These are phyloP conservation scores for Ornithoptera priamus DNA, from an alignment of 2,888 invertebrate genomes.

Conservation along the genomic window DNA sequence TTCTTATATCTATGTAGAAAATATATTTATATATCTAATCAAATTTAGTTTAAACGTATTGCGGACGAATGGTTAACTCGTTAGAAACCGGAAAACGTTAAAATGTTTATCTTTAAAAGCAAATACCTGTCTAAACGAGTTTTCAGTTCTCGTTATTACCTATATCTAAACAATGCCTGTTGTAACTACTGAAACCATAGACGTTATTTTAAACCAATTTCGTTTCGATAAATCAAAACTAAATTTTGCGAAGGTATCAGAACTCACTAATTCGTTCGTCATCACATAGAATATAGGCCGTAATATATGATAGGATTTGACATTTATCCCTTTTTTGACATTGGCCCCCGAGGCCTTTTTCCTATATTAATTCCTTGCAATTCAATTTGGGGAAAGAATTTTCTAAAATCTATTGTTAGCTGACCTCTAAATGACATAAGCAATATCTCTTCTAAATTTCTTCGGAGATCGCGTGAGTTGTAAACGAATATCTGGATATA, in stretches of 20 bases:
- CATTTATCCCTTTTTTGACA: too few relatives aligned
- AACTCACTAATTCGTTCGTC: not conserved
- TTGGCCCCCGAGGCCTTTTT: too few relatives aligned
- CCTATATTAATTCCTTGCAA: not conserved
- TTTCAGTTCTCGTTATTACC: constrained; percentile 16
- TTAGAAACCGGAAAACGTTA: constrained; percentile 25
- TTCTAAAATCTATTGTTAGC: too few relatives aligned
- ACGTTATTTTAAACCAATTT: not conserved
- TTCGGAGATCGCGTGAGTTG: too few relatives aligned
- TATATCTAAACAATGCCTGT: not conserved
- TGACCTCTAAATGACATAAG: too few relatives aligned
- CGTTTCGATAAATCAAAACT: too few relatives aligned
- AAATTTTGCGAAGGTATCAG: not conserved
- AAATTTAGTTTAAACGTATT: not conserved
- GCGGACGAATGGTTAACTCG: constrained; percentile 13
- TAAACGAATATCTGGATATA: too few relatives aligned
- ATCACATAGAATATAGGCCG: too few relatives aligned
- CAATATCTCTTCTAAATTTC: too few relatives aligned
- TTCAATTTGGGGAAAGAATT: too few relatives aligned
- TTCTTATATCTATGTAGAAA: not conserved
- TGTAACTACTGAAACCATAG: not conserved
- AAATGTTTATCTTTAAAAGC: constrained; percentile 21
- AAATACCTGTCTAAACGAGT: constrained; percentile 12
- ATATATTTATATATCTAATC: not conserved
- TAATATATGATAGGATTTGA: too few relatives aligned